These are phyloP conservation scores for Esox masquinongy DNA, from an alignment of 2,797 vertebrate species.

Conservation along the genomic window DNA sequence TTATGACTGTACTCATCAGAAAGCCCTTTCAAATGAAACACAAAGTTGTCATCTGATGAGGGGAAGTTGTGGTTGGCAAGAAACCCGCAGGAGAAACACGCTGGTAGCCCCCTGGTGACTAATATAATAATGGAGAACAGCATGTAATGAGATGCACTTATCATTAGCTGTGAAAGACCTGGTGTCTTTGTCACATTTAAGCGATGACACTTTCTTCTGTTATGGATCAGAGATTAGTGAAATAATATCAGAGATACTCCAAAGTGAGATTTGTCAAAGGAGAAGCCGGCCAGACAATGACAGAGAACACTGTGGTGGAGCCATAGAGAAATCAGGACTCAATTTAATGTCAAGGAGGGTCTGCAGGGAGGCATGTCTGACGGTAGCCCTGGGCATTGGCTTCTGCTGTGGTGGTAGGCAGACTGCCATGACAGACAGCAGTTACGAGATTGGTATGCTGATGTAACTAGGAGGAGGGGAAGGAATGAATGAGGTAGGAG, in stretches of 20 bases:
- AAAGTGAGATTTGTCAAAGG: conserved; percentile 49
- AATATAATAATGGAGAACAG: conserved; percentile 4
- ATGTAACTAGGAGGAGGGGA: conserved; percentile 48
- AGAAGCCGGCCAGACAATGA: conserved; percentile 25
- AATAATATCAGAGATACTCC: conserved; percentile 32
- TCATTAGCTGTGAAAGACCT: background rate
- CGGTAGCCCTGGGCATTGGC: conserved; percentile 47
- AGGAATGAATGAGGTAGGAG: conserved; percentile 34
- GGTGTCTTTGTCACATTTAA: conserved; percentile 36
- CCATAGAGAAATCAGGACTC: background rate
- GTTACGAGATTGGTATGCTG: conserved; percentile 61
- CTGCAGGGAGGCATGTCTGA: conserved; percentile 17
- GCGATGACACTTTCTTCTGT: conserved; percentile 43
- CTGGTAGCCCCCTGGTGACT: background rate
- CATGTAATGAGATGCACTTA: conserved; percentile 2
- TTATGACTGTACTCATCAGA: no score
- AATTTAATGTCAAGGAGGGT: background rate
- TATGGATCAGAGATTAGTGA: conserved; percentile 29
- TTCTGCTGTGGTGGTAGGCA: conserved; percentile 37
- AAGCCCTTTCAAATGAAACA: background rate
- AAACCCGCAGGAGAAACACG: background rate
- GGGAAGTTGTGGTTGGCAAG: background rate
- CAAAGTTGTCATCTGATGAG: background rate
- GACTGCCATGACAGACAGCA: conserved; percentile 64
- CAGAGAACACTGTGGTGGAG: conserved; percentile 26